phyloP scores from a whole-genome alignment of 2,888 invertebrate species.

The Escarpia spicata region DNA sequence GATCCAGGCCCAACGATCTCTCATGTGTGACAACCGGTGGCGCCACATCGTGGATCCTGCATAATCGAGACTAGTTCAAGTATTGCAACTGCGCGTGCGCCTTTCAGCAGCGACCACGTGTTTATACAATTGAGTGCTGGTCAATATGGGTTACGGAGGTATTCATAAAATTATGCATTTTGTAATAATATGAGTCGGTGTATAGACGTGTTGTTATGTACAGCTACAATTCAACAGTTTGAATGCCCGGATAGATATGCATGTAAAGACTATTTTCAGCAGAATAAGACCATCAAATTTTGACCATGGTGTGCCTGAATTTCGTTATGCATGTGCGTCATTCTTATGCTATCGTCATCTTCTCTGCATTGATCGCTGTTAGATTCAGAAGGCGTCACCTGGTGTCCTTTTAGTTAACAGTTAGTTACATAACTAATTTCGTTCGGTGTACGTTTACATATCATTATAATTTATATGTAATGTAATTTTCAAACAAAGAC shows the following conservation, averaged over 20 bases:
- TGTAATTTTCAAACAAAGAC: background rate
- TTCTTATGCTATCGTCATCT: background rate
- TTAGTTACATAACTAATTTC: background rate
- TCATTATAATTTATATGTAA: background rate
- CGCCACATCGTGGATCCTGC: background rate
- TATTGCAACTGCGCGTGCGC: background rate
- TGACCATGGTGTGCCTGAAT: background rate
- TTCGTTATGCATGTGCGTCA: background rate
- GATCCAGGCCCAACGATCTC: too few relatives aligned
- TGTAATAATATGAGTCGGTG: background rate
- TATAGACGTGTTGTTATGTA: background rate
- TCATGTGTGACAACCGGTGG: background rate
- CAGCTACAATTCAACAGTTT: background rate
- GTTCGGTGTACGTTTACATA: background rate
- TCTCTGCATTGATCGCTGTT: background rate
- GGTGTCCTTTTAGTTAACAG: conserved; percentile 1
- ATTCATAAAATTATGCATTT: background rate
- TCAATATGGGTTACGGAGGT: background rate
- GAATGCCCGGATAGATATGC: background rate
- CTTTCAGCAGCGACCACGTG: background rate
- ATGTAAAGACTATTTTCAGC: background rate
- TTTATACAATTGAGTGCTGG: background rate
- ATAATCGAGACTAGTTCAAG: background rate
- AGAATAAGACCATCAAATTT: background rate
- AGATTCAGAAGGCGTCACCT: background rate